These are phyloP conservation scores for Conus ventricosus DNA, from an alignment of 1,140 invertebrate genomes.

Conservation along the genomic window DNA sequence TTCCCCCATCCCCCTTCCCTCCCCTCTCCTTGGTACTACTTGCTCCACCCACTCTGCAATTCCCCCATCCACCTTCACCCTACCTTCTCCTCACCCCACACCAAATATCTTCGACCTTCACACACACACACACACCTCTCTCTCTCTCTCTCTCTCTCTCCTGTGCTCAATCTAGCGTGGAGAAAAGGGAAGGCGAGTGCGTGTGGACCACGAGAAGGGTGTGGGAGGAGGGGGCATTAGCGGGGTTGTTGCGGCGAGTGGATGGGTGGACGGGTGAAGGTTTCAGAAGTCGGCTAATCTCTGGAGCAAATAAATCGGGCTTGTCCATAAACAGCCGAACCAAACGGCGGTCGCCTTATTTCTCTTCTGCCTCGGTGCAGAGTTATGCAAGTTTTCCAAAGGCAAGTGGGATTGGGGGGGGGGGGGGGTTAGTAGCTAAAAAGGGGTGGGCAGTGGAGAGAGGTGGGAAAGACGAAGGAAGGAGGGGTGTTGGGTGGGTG, in stretches of 20 bases:
- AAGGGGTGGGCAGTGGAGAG: too few relatives aligned
- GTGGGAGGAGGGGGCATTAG: background rate
- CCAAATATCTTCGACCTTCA: background rate
- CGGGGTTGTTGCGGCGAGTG: background rate
- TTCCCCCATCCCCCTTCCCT: background rate
- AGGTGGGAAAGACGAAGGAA: too few relatives aligned
- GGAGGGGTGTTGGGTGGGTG: background rate
- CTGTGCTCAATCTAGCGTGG: background rate
- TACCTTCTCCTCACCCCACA: background rate
- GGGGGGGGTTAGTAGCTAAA: background rate
- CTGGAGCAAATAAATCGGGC: background rate
- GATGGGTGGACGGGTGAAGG: background rate
- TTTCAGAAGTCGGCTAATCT: background rate
- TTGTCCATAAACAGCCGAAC: background rate
- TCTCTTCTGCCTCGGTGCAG: background rate
- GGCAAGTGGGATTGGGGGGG: background rate
- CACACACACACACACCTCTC: too few relatives aligned
- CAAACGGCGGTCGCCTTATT: background rate
- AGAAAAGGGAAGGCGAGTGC: background rate
- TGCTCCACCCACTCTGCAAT: background rate
- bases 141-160: background rate
- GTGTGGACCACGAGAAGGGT: too few relatives aligned
- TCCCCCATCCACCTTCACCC: too few relatives aligned
- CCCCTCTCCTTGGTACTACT: background rate
- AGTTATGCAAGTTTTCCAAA: background rate